Evolutionary conservation across 2,888 invertebrate species (phyloP), one percentile per base, ranked within the genome.

Genomic region (Cheiracanthium punctorium): DNA sequence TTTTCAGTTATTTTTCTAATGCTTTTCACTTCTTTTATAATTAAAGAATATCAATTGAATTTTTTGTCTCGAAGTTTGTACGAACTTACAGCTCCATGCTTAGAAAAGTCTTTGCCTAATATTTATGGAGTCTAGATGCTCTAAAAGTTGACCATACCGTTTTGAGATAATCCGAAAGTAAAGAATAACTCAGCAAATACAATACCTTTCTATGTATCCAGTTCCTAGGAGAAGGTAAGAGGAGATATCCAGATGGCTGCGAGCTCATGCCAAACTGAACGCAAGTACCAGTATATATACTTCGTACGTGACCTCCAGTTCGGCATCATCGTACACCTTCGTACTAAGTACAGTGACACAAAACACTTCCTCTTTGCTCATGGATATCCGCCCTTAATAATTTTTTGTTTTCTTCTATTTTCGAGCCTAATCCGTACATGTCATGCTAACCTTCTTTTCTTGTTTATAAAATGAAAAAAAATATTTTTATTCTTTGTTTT

Each of bases 361-460:
- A 41, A 73, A 80, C 32, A 79, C 69, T 85, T 85, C 77, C 84
- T 73, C 33, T 52, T 58, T 30, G 17, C 30, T 30, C n/a, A 67
- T 32, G 8, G 17, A 48, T 58, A 58, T 24, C 8, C 28, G 52
- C 24, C 71, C 41, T 29, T 37, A 17, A 14, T 17, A 41, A 24
- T 43, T 37, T 28, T 52, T 69, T 67, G 24, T 48, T 32, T 75
- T 75, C 29, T 75, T 75, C 69, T 75, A 58, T 82, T 82, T 82
- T 64, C 20, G 52, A 4, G 5, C 71, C 28, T 82, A 82, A 82
- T 82, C 82, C 76, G 1, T 29, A 43, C 5, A 17, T 73, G 69
- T 58, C 70, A 43, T 76, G 71, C 58, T 82, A 76, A 71, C 82
- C 82, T 76, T 76, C 43, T 82, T 82, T 67, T 69, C 24, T 32